These are phyloP conservation scores for Saguinus midas DNA, from an alignment of 2,113 vertebrate species.

Conservation along the genomic window DNA sequence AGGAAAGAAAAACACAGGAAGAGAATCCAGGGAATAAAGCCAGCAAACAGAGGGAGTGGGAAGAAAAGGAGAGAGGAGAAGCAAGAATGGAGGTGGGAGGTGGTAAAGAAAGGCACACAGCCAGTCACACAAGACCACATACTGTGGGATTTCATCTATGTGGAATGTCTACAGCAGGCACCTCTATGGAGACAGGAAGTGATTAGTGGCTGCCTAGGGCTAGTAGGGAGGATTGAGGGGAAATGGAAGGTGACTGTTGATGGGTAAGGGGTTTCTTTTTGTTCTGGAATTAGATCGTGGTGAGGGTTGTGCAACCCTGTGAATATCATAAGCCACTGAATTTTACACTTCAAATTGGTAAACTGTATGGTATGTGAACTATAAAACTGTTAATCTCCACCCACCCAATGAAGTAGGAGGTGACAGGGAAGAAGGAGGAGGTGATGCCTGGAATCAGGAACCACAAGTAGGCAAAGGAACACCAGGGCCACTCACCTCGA, in stretches of 20 bases:
- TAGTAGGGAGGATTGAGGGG: neutral
- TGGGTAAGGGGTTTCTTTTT: neutral
- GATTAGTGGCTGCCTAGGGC: neutral
- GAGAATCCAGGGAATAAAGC: neutral
- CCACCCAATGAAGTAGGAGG: neutral
- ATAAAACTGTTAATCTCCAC: neutral
- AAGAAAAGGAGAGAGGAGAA: neutral
- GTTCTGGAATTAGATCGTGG: neutral
- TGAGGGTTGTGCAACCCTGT: neutral
- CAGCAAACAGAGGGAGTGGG: rapidly evolving
- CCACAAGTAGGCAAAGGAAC: neutral
- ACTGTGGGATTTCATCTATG: neutral
- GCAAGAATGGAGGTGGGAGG: neutral
- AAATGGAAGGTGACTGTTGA: neutral
- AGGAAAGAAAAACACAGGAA: neutral
- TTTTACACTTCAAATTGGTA: neutral
- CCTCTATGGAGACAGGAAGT: neutral
- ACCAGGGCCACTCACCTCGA: constrained; percentile 87
- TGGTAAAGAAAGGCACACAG: neutral
- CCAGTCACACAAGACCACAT: neutral
- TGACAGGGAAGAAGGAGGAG: neutral
- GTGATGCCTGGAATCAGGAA: no score
- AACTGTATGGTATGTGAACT: neutral
- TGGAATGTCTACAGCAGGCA: neutral
- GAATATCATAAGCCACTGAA: neutral